A percentile compares a stretch with the other conserved stretches of the same genome.
Conservation (phyloP, 1,140 invertebrate genomes). For the Drosophila murphyi region DNA sequence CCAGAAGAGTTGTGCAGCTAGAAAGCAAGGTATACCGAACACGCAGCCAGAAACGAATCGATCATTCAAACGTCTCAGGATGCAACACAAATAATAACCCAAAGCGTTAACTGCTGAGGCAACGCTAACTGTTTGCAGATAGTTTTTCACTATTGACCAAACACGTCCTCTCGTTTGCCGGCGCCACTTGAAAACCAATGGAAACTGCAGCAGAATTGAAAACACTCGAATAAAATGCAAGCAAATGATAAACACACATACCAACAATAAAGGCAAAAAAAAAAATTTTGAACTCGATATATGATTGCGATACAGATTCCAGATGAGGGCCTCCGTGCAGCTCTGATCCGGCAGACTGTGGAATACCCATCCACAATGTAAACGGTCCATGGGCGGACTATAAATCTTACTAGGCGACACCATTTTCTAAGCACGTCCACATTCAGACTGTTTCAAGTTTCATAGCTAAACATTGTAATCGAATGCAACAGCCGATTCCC, state of each 20-base stretch:
- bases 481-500: not conserved
- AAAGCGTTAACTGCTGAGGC: slow-evolving; percentile 46
- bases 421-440: slow-evolving; percentile 39
- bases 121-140: slow-evolving; percentile 30
- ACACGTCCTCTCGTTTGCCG: slow-evolving; percentile 10
- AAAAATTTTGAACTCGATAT: slow-evolving; percentile 64
- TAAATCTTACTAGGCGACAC: slow-evolving; percentile 58
- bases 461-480: not conserved
- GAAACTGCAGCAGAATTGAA: slow-evolving; percentile 24
- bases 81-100: slow-evolving; percentile 44
- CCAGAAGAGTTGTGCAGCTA: slow-evolving; percentile 40
- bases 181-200: slow-evolving; percentile 38
- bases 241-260: slow-evolving; percentile 19
- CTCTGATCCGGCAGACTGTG: slow-evolving; percentile 51
- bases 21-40: slow-evolving; percentile 15
- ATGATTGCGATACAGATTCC: slow-evolving; percentile 64
- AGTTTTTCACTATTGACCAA: slow-evolving; percentile 26
- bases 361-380: slow-evolving; percentile 45
- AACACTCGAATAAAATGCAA: not conserved
- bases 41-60: slow-evolving; percentile 28
- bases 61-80: slow-evolving; percentile 21
- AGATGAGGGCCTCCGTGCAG: slow-evolving; percentile 51
- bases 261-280: slow-evolving; percentile 57
- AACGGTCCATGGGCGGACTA: slow-evolving; percentile 30
- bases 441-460: slow-evolving; percentile 17